A percentile compares a stretch with the other conserved stretches of the same genome.
phyloP scores from a whole-genome alignment of 1,140 invertebrate genomes.

The Drosophila ambigua region DNA sequence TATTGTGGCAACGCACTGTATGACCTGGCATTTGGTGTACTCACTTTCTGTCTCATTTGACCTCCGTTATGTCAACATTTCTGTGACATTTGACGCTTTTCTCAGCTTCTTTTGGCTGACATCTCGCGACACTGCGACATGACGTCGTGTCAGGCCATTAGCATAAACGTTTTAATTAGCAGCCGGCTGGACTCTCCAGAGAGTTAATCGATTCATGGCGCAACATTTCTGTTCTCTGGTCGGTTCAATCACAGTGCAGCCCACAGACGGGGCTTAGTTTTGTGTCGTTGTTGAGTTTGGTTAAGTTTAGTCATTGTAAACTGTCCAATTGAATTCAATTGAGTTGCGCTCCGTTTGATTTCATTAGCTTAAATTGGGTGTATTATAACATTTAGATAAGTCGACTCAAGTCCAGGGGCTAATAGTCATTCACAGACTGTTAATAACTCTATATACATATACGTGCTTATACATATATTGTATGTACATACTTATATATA shows the following conservation, averaged over 20 bases:
- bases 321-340: slow-evolving; percentile 75
- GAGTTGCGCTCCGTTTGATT: slow-evolving; percentile 71
- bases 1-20: too few relatives aligned
- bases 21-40: too few relatives aligned
- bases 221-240: slow-evolving; percentile 20
- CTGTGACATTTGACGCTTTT: slow-evolving; percentile 8
- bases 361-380: slow-evolving; percentile 70
- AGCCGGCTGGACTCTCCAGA: slow-evolving; percentile 10
- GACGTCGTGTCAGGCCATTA: slow-evolving; percentile 63
- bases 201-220: slow-evolving; percentile 61
- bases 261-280: too few relatives aligned
- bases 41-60: slow-evolving; percentile 1
- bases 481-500: too few relatives aligned
- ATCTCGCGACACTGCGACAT: slow-evolving; percentile 52
- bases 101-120: slow-evolving; percentile 27
- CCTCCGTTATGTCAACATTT: slow-evolving; percentile 13
- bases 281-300: slow-evolving; percentile 9
- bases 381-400: slow-evolving; percentile 53
- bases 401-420: slow-evolving; percentile 33
- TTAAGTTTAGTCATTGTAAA: slow-evolving; percentile 38
- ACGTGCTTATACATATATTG: slow-evolving; percentile 8
- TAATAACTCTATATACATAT: slow-evolving; percentile 63
- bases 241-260: too few relatives aligned
- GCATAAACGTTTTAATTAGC: slow-evolving; percentile 79
- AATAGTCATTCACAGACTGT: slow-evolving; percentile 45